Conservation (phyloP, 2,888 invertebrate genomes). For the Eustalomyia histrio region DNA sequence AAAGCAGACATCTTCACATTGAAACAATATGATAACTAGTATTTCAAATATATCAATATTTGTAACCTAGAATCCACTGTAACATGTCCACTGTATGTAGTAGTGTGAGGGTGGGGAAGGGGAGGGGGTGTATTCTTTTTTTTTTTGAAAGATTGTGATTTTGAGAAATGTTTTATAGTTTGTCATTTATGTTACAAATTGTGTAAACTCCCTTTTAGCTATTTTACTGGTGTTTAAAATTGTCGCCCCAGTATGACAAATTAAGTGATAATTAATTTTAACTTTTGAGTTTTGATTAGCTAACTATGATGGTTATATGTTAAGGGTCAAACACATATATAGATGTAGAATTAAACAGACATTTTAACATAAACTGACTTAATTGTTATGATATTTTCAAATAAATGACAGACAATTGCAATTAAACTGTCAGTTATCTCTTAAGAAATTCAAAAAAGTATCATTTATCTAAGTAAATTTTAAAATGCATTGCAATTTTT, state of each 20-base stretch:
- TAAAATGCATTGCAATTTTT: too few species aligned
- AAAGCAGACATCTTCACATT: neutral
- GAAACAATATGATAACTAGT: neutral
- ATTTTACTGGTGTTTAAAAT: neutral
- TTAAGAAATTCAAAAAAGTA: too few species aligned
- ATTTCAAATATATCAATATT: constrained; percentile 2
- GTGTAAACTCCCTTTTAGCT: neutral
- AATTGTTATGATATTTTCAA: constrained; percentile 31
- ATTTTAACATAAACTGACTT: constrained; percentile 9
- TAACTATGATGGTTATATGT: neutral
- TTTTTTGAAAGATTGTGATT: constrained; percentile 24
- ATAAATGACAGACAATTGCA: constrained; percentile 3
- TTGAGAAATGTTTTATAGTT: constrained; percentile 32
- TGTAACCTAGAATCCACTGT: too few species aligned
- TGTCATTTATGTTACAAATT: constrained; percentile 30
- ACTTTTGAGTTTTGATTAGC: constrained; percentile 49
- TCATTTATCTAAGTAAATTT: too few species aligned
- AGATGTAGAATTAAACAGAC: neutral
- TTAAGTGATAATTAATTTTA: constrained; percentile 68
- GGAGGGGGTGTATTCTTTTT: too few species aligned
- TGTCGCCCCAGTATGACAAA: constrained; percentile 53
- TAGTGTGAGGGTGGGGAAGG: neutral
- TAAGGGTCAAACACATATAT: too few species aligned
- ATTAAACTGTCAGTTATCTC: constrained; percentile 35
- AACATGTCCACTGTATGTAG: too few species aligned